Base-by-base conservation (phyloP, 2,888 invertebrate genomes). In the Chaetogeoica ovagalla region DNA sequence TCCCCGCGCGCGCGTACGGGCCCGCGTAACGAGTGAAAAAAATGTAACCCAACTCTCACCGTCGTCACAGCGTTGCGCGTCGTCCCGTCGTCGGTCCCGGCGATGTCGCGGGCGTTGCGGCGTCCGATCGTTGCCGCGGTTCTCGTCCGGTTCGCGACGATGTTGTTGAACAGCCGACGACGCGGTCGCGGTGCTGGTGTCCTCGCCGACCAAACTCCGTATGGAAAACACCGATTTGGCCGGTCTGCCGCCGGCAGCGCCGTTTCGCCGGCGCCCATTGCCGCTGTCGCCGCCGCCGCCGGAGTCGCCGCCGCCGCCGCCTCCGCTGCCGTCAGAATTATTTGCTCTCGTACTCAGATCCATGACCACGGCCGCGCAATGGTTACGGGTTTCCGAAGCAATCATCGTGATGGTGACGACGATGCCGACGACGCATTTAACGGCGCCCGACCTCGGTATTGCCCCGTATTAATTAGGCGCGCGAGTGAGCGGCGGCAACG, bases 141-240 rank as follows among this genome's bases (percentile, higher is more conserved):
- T 43, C 0, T 13, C 23, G 43, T 75, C 43, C 74, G 39, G 13
- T 55, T 39, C 17, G 48, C 48, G 48, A 39, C 62, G 43, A 9
- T 39, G 59, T 0, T 52, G 43, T 8, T 39, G 59, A 1, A 74
- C 19, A n/a, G n/a, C n/a, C n/a, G n/a, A n/a, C n/a, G n/a, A n/a
- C 57, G 66, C 23, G 65, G 57, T 19, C 19, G n/a, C n/a, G n/a
- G n/a, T n/a, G n/a, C n/a, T n/a, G n/a, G 43, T 66, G 13, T 88
- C 88, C 68, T 89, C 86, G 85, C 89, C 89, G 62, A 90, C 89
- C 68, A 90, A 86, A 83, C 89, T 89, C 74, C 89, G 85, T 79
- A 90, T 90, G 81, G 89, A 89, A 85, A 90, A 90, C 73, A 90
- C 89, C 81, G 89, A 89, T 84, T 90, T 90, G 39, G 90, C 89